Percentiles rank a stretch among this genome's conserved stretches.
Conservation (phyloP, 2,113 vertebrate genomes). For the Pitta sordida region DNA sequence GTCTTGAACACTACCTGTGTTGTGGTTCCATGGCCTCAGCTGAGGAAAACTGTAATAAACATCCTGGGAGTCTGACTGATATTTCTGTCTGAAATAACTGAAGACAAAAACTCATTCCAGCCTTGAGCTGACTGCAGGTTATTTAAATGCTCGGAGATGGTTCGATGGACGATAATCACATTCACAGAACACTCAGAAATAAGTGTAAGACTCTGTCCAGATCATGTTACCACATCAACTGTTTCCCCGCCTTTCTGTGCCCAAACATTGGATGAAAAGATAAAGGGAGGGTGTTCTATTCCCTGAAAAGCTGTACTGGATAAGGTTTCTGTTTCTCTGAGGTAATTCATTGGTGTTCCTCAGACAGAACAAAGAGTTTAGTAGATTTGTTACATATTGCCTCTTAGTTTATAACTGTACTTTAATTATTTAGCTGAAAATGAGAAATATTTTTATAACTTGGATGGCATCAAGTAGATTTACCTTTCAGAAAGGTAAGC, state of each 20-base stretch:
- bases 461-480: neutral
- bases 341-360: neutral
- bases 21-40: accelerated
- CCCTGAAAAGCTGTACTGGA: neutral
- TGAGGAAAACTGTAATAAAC: neutral
- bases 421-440: neutral
- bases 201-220: neutral
- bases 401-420: neutral
- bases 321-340: neutral
- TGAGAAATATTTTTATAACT: neutral
- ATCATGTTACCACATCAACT: neutral
- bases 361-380: neutral
- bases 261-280: neutral
- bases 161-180: neutral
- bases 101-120: neutral
- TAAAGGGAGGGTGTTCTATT: neutral
- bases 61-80: neutral
- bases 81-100: neutral
- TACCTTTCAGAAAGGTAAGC: neutral
- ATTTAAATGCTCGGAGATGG: neutral
- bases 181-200: neutral
- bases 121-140: neutral
- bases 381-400: neutral
- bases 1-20: neutral
- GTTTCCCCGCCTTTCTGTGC: neutral